phyloP scores from a whole-genome alignment of 2,888 invertebrate species.

The Euzetes globulus region DNA sequence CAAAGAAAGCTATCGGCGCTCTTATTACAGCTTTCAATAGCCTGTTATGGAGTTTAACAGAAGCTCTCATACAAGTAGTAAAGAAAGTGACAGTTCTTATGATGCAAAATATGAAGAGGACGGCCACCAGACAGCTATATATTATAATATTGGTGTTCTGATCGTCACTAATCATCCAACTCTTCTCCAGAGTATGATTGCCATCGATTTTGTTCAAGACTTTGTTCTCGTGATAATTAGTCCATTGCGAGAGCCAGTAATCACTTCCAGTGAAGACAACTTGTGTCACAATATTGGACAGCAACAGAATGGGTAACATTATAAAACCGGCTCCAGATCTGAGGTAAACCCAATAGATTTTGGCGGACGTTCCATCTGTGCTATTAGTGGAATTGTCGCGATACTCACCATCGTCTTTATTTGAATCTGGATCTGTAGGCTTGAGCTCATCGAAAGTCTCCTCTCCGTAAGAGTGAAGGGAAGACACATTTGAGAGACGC shows the following conservation, averaged over 20 bases:
- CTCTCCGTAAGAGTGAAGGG: neutral
- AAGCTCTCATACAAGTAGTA: slow-evolving; percentile 41
- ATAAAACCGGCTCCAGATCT: slow-evolving; percentile 29
- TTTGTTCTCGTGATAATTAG: slow-evolving; percentile 30
- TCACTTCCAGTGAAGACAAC: slow-evolving; percentile 35
- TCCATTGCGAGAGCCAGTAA: slow-evolving; percentile 38
- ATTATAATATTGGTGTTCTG: slow-evolving; percentile 26
- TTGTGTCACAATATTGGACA: slow-evolving; percentile 34
- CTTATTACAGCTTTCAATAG: slow-evolving; percentile 47
- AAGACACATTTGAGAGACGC: neutral
- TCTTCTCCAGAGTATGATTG: neutral
- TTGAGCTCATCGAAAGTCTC: neutral
- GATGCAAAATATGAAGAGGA: slow-evolving; percentile 38
- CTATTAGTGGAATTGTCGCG: neutral
- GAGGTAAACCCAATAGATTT: slow-evolving; percentile 31
- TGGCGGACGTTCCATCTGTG: neutral
- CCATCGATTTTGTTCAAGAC: neutral
- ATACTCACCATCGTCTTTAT: neutral
- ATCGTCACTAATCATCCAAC: slow-evolving; percentile 6
- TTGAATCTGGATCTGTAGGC: neutral
- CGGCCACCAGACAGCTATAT: slow-evolving; percentile 36
- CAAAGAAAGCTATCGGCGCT: slow-evolving; percentile 47
- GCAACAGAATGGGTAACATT: slow-evolving; percentile 18
- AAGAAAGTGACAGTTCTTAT: slow-evolving; percentile 40
- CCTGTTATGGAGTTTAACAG: slow-evolving; percentile 41